These are phyloP conservation scores for Cephalopachus bancanus DNA, from an alignment of 2,797 vertebrate genomes.

Conservation along the genomic window DNA sequence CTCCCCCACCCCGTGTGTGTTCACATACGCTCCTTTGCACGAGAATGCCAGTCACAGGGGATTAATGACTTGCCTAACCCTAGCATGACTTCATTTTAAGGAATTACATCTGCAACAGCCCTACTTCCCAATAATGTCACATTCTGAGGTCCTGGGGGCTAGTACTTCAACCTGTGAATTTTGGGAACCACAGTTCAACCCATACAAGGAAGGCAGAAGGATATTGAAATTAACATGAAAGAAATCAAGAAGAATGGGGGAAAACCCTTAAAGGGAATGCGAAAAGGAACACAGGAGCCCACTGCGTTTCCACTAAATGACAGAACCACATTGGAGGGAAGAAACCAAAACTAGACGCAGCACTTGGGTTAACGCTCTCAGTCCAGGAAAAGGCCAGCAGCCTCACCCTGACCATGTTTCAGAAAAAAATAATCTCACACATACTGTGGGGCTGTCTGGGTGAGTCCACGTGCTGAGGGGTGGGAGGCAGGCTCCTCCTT, in stretches of 20 bases:
- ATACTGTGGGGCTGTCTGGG: accelerated
- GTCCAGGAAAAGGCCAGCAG: not conserved
- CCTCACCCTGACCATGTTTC: accelerated
- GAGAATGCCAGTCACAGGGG: accelerated
- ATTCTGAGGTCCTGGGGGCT: not conserved
- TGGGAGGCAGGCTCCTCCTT: not conserved
- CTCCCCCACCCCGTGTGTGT: no score
- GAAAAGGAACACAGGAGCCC: not conserved
- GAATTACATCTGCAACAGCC: not conserved
- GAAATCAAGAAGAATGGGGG: not conserved
- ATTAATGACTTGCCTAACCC: not conserved
- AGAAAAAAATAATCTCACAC: accelerated
- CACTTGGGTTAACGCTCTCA: accelerated
- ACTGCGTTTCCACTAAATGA: not conserved
- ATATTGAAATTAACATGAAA: not conserved
- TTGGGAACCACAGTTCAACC: not conserved
- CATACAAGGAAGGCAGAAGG: no score
- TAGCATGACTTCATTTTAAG: accelerated
- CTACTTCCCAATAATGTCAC: not conserved
- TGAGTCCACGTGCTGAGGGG: accelerated
- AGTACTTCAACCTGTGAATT: not conserved
- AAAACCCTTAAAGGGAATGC: not conserved
- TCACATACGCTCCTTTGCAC: no score
- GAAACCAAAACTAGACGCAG: not conserved
- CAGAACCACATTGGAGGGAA: accelerated